Percentiles rank a stretch among this genome's conserved stretches.
Evolutionary conservation across 2,888 invertebrate genomes (phyloP).

Genomic region (Limnephilus marmoratus): DNA sequence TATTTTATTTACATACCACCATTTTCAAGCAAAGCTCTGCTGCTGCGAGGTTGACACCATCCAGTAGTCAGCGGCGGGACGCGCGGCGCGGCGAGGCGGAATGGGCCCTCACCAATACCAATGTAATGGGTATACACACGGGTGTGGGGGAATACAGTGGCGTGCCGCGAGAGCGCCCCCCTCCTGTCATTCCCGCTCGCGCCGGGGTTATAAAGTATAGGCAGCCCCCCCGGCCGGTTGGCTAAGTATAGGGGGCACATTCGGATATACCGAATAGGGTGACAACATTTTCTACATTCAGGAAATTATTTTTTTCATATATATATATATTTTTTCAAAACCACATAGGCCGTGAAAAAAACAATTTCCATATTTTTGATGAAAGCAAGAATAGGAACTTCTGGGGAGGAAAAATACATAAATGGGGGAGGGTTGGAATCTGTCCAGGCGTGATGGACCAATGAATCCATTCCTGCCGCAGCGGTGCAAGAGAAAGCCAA

Average conservation of each 20-base stretch:
- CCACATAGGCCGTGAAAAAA: too few species aligned
- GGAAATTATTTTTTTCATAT: background rate
- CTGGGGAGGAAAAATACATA: too few species aligned
- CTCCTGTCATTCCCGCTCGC: conserved; percentile 26
- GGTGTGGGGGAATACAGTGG: background rate
- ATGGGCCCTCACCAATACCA: background rate
- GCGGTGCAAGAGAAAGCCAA: too few species aligned
- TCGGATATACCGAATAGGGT: conserved; percentile 24
- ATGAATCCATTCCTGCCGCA: too few species aligned
- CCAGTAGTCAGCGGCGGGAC: conserved; percentile 33
- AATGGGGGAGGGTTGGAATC: too few species aligned
- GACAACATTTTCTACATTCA: background rate
- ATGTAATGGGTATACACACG: background rate
- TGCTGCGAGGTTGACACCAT: conserved; percentile 16
- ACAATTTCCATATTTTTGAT: too few species aligned
- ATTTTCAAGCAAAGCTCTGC: background rate
- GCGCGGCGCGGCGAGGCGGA: conserved; percentile 17
- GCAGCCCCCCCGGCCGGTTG: conserved; percentile 25
- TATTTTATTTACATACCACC: background rate
- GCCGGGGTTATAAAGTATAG: conserved; percentile 25
- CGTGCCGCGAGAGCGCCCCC: conserved; percentile 15
- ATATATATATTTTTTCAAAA: too few species aligned
- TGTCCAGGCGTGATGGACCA: too few species aligned
- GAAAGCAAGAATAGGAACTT: too few species aligned
- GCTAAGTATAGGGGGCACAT: conserved; percentile 39